phyloP scores from a whole-genome alignment of 2,888 invertebrate genomes.

The Charanyca ferruginea region DNA sequence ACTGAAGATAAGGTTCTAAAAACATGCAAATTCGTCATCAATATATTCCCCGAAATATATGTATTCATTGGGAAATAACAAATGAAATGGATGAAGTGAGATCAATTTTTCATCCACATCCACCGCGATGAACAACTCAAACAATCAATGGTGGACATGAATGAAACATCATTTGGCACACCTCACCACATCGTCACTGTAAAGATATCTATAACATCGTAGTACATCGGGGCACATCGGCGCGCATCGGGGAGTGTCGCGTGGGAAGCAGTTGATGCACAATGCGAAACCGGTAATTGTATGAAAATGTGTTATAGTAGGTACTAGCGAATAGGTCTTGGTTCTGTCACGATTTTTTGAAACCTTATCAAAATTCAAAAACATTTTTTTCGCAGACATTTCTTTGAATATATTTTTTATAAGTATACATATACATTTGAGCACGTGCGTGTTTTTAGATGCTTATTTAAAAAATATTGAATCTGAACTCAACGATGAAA shows the following conservation, averaged over 20 bases:
- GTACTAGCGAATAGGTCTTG: constrained; percentile 16
- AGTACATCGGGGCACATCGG: constrained; percentile 19
- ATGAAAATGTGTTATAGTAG: constrained; percentile 28
- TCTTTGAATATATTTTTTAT: no score
- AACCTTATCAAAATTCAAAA: no score
- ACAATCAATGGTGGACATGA: constrained; percentile 42
- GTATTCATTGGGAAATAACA: background rate
- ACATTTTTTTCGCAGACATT: no score
- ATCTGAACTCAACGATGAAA: no score
- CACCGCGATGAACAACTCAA: constrained; percentile 11
- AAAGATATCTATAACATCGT: no score
- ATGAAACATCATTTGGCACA: constrained; percentile 53
- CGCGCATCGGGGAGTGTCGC: constrained; percentile 37
- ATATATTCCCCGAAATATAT: background rate
- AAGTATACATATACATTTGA: no score
- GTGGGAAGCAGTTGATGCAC: constrained; percentile 47
- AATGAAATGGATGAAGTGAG: constrained; percentile 9
- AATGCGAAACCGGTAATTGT: constrained; percentile 40
- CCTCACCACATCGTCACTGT: constrained; percentile 26
- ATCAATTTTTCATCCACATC: constrained; percentile 40
- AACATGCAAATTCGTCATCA: background rate
- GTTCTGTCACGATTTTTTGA: constrained; percentile 14
- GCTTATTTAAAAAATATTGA: no score
- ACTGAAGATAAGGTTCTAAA: no score
- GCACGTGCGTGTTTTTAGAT: no score